These are phyloP conservation scores for Papilio polytes DNA, from an alignment of 1,140 invertebrate genomes.

Conservation along the genomic window DNA sequence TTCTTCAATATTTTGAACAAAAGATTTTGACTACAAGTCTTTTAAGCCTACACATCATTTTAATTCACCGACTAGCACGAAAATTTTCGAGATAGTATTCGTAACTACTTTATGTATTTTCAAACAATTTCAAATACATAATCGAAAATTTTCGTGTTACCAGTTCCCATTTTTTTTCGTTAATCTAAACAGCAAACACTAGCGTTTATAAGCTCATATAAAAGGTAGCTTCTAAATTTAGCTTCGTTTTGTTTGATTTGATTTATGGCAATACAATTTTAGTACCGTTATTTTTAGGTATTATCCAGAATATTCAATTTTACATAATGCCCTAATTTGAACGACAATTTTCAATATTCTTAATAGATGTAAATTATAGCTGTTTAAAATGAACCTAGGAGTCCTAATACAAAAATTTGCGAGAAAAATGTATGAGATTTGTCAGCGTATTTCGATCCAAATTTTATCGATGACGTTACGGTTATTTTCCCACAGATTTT, in stretches of 20 bases:
- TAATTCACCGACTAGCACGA: too few relatives aligned
- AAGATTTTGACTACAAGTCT: background rate
- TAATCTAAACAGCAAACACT: conserved; percentile 20
- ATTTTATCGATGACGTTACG: too few relatives aligned
- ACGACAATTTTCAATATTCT: too few relatives aligned
- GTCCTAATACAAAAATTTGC: too few relatives aligned
- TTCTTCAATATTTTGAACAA: background rate
- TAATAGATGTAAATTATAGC: too few relatives aligned
- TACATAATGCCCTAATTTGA: too few relatives aligned
- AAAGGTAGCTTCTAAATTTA: background rate
- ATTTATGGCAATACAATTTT: background rate
- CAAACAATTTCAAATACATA: too few relatives aligned
- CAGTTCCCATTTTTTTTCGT: background rate
- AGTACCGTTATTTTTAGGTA: background rate
- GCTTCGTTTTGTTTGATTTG: background rate
- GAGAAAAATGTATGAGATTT: too few relatives aligned
- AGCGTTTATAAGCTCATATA: conserved; percentile 13
- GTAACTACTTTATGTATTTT: background rate
- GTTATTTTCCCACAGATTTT: too few relatives aligned
- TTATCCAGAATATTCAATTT: background rate
- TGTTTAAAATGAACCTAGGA: too few relatives aligned
- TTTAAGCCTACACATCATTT: background rate
- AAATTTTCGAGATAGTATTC: too few relatives aligned
- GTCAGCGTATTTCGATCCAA: too few relatives aligned
- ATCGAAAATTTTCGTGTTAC: background rate